A percentile compares a stretch with the other conserved stretches of the same genome.
Evolutionary conservation across 2,888 invertebrate species (phyloP).

Genomic region (Noctua janthe): DNA sequence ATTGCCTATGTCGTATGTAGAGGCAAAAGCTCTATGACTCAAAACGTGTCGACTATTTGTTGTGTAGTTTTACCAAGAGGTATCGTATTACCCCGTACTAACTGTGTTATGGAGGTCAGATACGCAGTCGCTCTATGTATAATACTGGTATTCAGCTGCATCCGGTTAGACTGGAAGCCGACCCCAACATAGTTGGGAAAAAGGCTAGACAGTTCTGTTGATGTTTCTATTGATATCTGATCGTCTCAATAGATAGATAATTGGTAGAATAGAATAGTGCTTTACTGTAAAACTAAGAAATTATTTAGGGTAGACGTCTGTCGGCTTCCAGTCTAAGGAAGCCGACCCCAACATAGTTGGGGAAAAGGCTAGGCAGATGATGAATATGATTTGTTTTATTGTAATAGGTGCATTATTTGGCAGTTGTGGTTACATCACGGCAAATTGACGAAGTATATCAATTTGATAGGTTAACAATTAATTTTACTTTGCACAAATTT

Average conservation of each 20-base stretch:
- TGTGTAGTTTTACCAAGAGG: background rate
- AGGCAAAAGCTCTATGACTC: background rate
- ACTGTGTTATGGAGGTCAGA: background rate
- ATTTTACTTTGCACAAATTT: background rate
- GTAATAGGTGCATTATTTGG: background rate
- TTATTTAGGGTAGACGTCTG: too few relatives aligned
- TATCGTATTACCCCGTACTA: background rate
- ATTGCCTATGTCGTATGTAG: background rate
- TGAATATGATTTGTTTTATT: background rate
- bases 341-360: background rate
- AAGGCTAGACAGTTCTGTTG: background rate
- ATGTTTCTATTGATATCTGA: too few relatives aligned
- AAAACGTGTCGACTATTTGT: background rate
- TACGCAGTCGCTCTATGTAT: background rate
- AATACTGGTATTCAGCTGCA: background rate
- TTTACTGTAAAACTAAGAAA: too few relatives aligned
- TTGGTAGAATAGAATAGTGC: too few relatives aligned
- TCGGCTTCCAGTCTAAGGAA: too few relatives aligned
- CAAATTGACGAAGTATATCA: background rate
- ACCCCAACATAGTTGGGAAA: background rate
- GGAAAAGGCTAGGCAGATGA: background rate
- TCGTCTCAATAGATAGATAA: too few relatives aligned
- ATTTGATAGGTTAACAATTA: background rate
- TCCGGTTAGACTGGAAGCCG: background rate
- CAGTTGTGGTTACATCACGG: background rate